phyloP scores from a whole-genome alignment of 1,140 invertebrate genomes.

The Drosophila rhopaloa region DNA sequence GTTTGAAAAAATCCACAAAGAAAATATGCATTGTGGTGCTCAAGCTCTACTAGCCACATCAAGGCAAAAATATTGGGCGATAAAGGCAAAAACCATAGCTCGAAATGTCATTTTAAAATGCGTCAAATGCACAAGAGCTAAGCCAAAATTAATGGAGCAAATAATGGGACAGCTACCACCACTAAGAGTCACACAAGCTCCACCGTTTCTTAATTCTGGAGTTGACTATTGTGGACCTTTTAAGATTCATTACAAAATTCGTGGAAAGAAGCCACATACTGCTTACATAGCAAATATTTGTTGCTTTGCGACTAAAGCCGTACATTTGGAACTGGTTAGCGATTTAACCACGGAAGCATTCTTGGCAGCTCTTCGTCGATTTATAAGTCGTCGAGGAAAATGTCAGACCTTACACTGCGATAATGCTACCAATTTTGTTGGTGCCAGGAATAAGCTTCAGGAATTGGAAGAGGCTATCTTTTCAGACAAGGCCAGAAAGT shows the following conservation, averaged over 20 bases:
- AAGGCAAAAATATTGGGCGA: background rate
- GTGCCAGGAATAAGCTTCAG: slow-evolving; percentile 7
- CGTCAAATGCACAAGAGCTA: background rate
- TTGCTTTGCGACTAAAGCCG: slow-evolving; percentile 2
- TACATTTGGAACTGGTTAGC: background rate
- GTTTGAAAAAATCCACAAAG: too few relatives aligned
- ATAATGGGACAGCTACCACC: background rate
- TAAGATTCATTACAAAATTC: too few relatives aligned
- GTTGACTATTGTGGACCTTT: too few relatives aligned
- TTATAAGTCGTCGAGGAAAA: slow-evolving; percentile 5
- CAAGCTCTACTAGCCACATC: too few relatives aligned
- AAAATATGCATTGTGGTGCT: too few relatives aligned
- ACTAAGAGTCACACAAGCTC: too few relatives aligned
- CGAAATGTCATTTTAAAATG: background rate
- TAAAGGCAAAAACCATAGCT: too few relatives aligned
- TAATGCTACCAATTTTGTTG: slow-evolving; percentile 13
- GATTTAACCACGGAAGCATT: background rate
- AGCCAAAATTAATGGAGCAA: background rate
- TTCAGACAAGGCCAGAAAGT: too few relatives aligned
- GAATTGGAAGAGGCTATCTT: background rate
- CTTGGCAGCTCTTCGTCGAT: slow-evolving; percentile 5
- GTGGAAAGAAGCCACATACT: background rate
- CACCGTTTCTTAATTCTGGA: background rate
- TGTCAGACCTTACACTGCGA: slow-evolving; percentile 11
- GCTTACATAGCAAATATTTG: background rate